Conservation (phyloP, 2,888 invertebrate species). For the Strigamia transsilvanica region DNA sequence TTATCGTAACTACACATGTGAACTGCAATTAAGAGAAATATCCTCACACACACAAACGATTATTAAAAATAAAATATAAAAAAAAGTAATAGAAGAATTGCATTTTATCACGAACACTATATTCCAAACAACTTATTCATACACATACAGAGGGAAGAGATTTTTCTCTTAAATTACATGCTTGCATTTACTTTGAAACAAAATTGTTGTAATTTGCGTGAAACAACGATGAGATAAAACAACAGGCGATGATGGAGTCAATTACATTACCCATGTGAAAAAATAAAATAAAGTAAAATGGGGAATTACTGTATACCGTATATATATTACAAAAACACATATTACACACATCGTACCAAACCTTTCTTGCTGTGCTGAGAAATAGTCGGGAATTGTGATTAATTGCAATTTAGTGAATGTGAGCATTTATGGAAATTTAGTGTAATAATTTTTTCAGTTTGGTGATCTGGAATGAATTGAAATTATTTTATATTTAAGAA, state of each 20-base stretch:
- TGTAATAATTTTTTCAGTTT: too few species aligned
- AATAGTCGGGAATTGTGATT: too few species aligned
- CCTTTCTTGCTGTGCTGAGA: too few species aligned
- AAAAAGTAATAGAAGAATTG: slow-evolving; percentile 41
- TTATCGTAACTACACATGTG: slow-evolving; percentile 26
- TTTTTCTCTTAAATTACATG: slow-evolving; percentile 38
- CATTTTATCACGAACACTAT: slow-evolving; percentile 36
- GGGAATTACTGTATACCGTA: not conserved
- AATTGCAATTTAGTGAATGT: too few species aligned
- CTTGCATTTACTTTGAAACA: slow-evolving; percentile 30
- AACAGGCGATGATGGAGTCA: slow-evolving; percentile 44
- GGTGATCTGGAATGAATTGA: too few species aligned
- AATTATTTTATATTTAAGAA: too few species aligned
- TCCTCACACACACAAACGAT: slow-evolving; percentile 6
- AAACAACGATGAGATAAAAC: slow-evolving; percentile 31
- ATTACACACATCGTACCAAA: too few species aligned
- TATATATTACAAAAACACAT: too few species aligned
- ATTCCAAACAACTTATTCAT: slow-evolving; percentile 1
- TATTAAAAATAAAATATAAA: not conserved
- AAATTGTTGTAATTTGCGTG: slow-evolving; percentile 46
- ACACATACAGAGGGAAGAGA: not conserved
- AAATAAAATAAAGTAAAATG: slow-evolving; percentile 11
- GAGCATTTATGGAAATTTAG: too few species aligned
- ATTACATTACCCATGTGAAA: not conserved
- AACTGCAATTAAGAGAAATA: slow-evolving; percentile 37